Conservation (phyloP, 2,888 invertebrate species). For the Stegophylla sp. region DNA sequence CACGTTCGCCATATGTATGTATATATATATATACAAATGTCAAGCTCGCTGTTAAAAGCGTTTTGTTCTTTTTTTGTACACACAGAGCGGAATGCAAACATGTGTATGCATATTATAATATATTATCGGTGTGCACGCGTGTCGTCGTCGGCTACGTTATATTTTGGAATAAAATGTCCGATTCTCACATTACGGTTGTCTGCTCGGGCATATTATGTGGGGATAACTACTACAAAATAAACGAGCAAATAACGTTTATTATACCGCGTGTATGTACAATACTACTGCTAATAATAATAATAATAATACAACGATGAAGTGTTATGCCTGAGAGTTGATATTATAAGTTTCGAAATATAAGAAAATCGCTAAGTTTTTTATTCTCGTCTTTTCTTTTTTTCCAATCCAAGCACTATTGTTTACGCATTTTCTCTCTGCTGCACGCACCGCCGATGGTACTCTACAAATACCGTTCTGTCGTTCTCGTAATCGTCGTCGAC, state of each 20-base stretch:
- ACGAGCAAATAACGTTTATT: too few species aligned
- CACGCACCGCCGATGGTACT: too few species aligned
- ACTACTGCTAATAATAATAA: too few species aligned
- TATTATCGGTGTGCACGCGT: too few species aligned
- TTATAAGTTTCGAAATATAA: background rate
- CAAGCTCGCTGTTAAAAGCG: too few species aligned
- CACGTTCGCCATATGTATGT: background rate
- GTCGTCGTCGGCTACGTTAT: too few species aligned
- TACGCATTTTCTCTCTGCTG: background rate
- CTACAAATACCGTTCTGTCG: background rate
- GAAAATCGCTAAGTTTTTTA: constrained; percentile 1
- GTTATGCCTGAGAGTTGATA: background rate
- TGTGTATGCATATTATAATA: too few species aligned
- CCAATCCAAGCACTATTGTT: background rate
- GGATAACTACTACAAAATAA: too few species aligned
- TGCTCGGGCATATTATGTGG: background rate
- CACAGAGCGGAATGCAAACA: too few species aligned
- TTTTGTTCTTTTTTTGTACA: too few species aligned
- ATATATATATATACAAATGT: constrained; percentile 1
- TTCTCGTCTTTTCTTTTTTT: background rate
- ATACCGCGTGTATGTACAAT: too few species aligned
- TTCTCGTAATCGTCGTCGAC: background rate
- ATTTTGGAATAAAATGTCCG: constrained; percentile 2
- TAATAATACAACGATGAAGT: constrained; percentile 12
- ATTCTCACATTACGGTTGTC: constrained; percentile 10